phyloP scores from a whole-genome alignment of 2,797 vertebrate genomes.

The Sebastes trivittatus region DNA sequence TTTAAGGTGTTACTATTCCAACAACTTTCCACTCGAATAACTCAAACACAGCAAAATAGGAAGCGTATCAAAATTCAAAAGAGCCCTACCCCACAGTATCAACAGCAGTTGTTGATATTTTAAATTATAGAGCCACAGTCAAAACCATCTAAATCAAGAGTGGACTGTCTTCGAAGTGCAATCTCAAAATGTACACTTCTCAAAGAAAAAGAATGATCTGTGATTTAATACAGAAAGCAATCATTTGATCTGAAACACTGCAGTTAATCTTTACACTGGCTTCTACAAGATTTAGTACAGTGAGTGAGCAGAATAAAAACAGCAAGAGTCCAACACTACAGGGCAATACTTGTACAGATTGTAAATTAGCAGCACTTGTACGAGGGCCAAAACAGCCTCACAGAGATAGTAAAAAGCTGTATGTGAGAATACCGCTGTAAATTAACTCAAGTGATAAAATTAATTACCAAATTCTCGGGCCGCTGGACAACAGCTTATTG shows the following conservation, averaged over 20 bases:
- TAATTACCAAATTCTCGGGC: background rate
- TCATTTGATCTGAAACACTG: constrained; percentile 55
- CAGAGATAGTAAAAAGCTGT: constrained; percentile 13
- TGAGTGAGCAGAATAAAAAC: constrained; percentile 42
- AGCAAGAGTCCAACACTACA: constrained; percentile 11
- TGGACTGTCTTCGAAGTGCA: background rate
- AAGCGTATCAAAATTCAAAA: constrained; percentile 18
- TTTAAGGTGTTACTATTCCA: constrained; percentile 47
- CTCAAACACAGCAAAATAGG: constrained; percentile 37
- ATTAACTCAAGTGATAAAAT: constrained; percentile 17
- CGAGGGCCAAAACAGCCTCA: constrained; percentile 31
- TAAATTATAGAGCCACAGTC: background rate
- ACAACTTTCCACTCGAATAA: constrained; percentile 65
- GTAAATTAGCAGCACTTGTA: constrained; percentile 45
- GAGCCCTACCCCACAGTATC: background rate
- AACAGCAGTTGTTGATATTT: constrained; percentile 7
- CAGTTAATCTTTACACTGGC: constrained; percentile 46
- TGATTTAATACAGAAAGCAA: constrained; percentile 34
- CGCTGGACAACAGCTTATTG: background rate
- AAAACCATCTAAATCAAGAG: background rate
- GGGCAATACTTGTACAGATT: constrained; percentile 37
- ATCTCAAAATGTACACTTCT: constrained; percentile 12
- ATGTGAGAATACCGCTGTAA: background rate
- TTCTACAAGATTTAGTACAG: constrained; percentile 41
- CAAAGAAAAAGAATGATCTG: constrained; percentile 37